Evolutionary conservation across 2,797 vertebrate genomes (phyloP), one percentile per base, ranked within the genome.

Genomic region (Lophius americanus): DNA sequence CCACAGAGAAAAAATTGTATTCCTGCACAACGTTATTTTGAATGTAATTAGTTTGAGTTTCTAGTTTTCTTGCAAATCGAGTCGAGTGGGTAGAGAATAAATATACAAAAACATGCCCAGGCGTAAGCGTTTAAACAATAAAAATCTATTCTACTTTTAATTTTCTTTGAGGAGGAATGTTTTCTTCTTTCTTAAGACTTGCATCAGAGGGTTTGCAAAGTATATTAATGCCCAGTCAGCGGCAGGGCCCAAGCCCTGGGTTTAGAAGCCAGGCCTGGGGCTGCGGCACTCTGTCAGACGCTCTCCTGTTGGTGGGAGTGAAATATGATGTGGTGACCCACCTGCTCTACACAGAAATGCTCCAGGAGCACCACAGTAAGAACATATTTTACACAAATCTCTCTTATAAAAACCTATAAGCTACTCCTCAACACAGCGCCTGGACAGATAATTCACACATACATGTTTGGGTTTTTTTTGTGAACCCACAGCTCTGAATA

Each of bases 301-400:
- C 93, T 47, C 83, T 93, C 13, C 83, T 85, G 9, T 62, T 94
- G 61, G 65, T 93, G 60, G 84, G 91, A 35, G 86, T 90, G 55
- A 95, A 95, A 75, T 95, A 94, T 48, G 89, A 93, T 12, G 78
- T 85, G 9, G 84, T 94, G 75, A 83, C 66, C 13, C 86, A 86
- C 44, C 76, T 75, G 54, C 88, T 94, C 36, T 92, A 84, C 12
- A 81, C 67, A 54, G 94, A 95, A 78, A 95, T 94, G 93, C 90
- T 95, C 13, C 85, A 90, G 83, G 88, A 93, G 51, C 81, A 93
- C 51, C 70, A 91, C 36, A 90, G 94, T 95, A 85, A 87, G 35
- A 70, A 49, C 23, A 23, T 23, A 23, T 23, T 23, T 23, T 23
- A 23, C 23, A 23, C 23, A 23, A 23, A 23, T 23, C 23, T 23